Evolutionary conservation across 2,113 vertebrate species (phyloP).

Genomic region (Festucalex cinctus): DNA sequence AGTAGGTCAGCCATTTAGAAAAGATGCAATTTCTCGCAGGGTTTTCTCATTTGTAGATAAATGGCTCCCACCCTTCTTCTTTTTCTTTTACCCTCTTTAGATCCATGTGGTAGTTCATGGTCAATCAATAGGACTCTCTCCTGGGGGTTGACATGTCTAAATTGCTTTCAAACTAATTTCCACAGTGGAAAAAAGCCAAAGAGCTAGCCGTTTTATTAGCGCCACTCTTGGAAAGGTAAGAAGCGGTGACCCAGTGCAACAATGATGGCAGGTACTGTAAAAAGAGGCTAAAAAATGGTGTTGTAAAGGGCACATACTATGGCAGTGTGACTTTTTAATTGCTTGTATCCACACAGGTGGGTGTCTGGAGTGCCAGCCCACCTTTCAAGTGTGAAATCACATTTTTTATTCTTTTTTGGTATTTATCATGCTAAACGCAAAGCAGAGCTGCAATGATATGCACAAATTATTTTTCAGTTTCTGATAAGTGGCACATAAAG

Average conservation of each 20-base stretch:
- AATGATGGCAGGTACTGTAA: conserved; percentile 49
- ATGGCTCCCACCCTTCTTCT: conserved; percentile 50
- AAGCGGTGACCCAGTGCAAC: conserved; percentile 46
- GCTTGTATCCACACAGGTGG: not conserved
- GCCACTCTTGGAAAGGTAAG: conserved; percentile 53
- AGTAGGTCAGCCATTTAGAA: conserved; percentile 74
- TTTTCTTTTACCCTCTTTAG: conserved; percentile 35
- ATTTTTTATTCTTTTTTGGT: not conserved
- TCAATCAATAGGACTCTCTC: conserved; percentile 72
- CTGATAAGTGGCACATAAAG: too few species aligned
- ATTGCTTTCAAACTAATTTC: conserved; percentile 75
- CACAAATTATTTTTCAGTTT: too few species aligned
- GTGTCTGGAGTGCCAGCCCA: not conserved
- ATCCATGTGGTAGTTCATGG: conserved; percentile 60
- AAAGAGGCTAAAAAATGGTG: conserved; percentile 36
- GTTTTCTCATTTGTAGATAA: conserved; percentile 71
- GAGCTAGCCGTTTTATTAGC: conserved; percentile 66
- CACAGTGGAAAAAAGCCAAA: conserved; percentile 31
- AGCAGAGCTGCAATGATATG: not conserved
- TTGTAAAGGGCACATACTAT: conserved; percentile 13
- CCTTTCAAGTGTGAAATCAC: not conserved
- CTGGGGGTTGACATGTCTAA: conserved; percentile 68
- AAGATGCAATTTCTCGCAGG: conserved; percentile 66
- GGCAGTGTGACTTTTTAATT: not conserved
- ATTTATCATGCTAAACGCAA: not conserved